Percentiles rank a stretch among this genome's conserved stretches.
These are phyloP conservation scores for Azorinus chamasolen DNA, from an alignment of 2,888 invertebrate genomes.

Conservation along the genomic window DNA sequence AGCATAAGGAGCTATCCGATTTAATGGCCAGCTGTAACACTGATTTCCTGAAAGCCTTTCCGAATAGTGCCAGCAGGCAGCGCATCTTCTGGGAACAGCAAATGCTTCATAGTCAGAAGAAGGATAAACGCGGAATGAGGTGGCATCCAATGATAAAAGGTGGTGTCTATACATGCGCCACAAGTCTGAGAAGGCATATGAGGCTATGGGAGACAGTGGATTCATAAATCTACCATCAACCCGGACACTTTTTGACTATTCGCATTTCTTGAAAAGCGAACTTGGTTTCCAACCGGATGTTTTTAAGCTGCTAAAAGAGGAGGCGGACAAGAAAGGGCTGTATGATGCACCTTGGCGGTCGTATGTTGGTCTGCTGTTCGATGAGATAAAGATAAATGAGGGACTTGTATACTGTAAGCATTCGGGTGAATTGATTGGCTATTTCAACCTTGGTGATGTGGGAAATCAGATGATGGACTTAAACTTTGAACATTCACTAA, in stretches of 20 bases:
- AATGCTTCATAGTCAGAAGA: neutral
- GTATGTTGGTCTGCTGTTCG: conserved; percentile 19
- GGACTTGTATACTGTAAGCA: conserved; percentile 29
- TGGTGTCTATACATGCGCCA: conserved; percentile 39
- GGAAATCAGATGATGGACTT: conserved; percentile 14
- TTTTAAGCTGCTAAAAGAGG: neutral
- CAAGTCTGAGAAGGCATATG: conserved; percentile 31
- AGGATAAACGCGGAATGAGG: conserved; percentile 29
- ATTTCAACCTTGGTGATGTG: conserved; percentile 3
- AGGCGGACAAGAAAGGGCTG: conserved; percentile 12
- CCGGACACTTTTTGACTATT: conserved; percentile 25
- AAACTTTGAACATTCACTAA: conserved; percentile 1
- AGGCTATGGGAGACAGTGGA: conserved; percentile 21
- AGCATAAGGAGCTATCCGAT: conserved; percentile 10
- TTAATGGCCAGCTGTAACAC: conserved; percentile 6
- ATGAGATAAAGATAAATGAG: conserved; percentile 23
- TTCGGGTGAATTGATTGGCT: conserved; percentile 28
- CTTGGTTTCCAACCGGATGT: conserved; percentile 12
- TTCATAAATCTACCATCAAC: conserved; percentile 9
- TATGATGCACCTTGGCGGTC: conserved; percentile 5
- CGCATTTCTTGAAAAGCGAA: conserved; percentile 6
- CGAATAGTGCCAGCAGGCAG: neutral
- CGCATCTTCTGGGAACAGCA: conserved; percentile 12
- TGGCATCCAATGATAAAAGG: conserved; percentile 41
- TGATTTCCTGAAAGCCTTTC: neutral